A percentile compares a stretch with the other conserved stretches of the same genome.
Evolutionary conservation across 2,888 invertebrate species (phyloP).

Genomic region (Rapana venosa): DNA sequence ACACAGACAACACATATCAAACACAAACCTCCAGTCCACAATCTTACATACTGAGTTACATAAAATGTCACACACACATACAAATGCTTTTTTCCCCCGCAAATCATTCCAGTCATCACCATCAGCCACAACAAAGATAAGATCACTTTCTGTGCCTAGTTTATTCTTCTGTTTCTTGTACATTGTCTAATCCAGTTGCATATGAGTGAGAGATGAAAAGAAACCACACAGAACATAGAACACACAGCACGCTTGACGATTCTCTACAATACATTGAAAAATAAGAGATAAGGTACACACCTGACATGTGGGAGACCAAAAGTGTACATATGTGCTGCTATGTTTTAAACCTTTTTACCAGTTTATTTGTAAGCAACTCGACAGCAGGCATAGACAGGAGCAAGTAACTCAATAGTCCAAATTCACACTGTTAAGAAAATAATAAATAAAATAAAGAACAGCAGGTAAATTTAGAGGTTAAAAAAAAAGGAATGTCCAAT

Average conservation of each 20-base stretch:
- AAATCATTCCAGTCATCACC: not conserved
- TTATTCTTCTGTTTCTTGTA: conserved; percentile 38
- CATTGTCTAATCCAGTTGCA: conserved; percentile 44
- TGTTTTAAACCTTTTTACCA: no score
- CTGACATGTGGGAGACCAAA: not conserved
- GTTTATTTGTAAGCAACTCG: no score
- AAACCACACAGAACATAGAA: not conserved
- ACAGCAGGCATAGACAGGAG: no score
- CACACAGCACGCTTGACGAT: not conserved
- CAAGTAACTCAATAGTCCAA: no score
- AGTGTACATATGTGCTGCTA: not conserved
- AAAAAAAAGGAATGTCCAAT: not conserved
- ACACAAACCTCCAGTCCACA: no score
- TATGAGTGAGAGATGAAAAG: conserved; percentile 42
- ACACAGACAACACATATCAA: no score
- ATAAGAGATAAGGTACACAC: not conserved
- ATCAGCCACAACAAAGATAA: not conserved
- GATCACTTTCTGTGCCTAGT: conserved; percentile 19
- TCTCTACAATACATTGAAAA: not conserved
- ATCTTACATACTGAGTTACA: no score
- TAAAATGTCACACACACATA: no score
- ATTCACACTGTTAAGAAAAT: no score
- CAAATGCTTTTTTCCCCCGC: no score
- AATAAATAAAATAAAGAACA: not conserved
- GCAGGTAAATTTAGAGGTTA: not conserved